A percentile compares a stretch with the other conserved stretches of the same genome.
Evolutionary conservation across 2,797 vertebrate genomes (phyloP).

Genomic region (Lophius americanus): DNA sequence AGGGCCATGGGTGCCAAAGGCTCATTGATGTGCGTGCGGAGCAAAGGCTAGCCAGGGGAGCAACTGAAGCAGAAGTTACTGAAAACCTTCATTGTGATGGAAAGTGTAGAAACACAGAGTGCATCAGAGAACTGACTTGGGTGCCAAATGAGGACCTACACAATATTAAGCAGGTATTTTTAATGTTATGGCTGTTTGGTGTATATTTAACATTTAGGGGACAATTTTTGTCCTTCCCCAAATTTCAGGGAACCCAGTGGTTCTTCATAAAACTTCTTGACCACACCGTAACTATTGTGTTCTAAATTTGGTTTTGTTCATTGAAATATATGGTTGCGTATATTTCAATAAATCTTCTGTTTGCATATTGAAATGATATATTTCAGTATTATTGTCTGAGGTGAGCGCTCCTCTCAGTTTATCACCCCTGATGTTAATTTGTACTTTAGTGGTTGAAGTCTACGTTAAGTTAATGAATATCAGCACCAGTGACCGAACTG

Average conservation of each 20-base stretch:
- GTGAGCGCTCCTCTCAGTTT: constrained; percentile 21
- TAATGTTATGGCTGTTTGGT: too few relatives aligned
- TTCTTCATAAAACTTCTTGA: neutral
- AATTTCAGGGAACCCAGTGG: constrained; percentile 6
- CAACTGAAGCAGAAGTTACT: too few relatives aligned
- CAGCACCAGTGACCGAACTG: constrained; percentile 24
- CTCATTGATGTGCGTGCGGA: too few relatives aligned
- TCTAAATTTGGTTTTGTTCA: constrained; percentile 27
- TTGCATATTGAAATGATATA: constrained; percentile 44
- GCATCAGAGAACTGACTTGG: too few relatives aligned
- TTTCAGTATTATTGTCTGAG: constrained; percentile 58
- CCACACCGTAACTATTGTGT: constrained; percentile 8
- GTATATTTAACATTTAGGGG: constrained; percentile 23
- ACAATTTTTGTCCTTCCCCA: constrained; percentile 8
- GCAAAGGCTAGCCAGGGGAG: too few relatives aligned
- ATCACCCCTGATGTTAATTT: constrained; percentile 63
- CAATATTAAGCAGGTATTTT: too few relatives aligned
- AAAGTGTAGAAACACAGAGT: too few relatives aligned
- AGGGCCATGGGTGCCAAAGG: too few relatives aligned
- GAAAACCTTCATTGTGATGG: too few relatives aligned
- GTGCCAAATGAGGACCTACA: too few relatives aligned
- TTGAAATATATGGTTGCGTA: constrained; percentile 51
- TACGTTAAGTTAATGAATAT: too few relatives aligned
- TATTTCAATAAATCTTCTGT: constrained; percentile 54
- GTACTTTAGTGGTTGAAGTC: constrained; percentile 51